Evolutionary conservation across 30 jellyfish, hydroid and myxozoan genomes (phyloP).

Genomic region (Aurelia sp.): DNA sequence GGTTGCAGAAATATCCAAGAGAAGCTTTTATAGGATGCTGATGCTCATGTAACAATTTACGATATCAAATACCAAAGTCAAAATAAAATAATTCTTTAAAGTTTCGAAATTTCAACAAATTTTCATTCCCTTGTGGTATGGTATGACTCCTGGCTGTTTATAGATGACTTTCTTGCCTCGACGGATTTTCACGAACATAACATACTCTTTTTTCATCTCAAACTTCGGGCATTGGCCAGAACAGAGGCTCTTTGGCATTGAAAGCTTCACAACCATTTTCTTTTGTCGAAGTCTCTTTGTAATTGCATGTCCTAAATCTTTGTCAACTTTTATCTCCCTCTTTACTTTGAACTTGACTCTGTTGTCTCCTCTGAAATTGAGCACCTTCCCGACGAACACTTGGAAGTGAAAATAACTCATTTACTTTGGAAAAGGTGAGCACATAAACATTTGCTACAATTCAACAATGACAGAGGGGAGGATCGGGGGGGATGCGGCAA

Average conservation of each 20-base stretch:
- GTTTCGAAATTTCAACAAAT: constrained; percentile 6
- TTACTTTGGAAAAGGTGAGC: too few species aligned
- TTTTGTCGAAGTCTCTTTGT: constrained; percentile 25
- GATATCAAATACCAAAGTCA: neutral
- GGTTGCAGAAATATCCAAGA: too few species aligned
- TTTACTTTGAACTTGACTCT: constrained; percentile 39
- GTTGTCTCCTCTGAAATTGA: constrained; percentile 22
- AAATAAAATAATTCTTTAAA: neutral
- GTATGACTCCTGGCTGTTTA: constrained; percentile 43
- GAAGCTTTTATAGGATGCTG: too few species aligned
- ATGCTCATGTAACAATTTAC: neutral
- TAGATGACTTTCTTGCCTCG: constrained; percentile 42
- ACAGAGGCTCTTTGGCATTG: constrained; percentile 40
- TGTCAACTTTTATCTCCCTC: constrained; percentile 2
- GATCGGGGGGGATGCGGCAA: too few species aligned
- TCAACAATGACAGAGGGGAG: too few species aligned
- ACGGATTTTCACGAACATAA: constrained; percentile 35
- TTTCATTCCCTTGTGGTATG: constrained; percentile 28
- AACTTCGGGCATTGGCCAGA: constrained; percentile 26
- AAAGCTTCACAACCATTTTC: constrained; percentile 30
- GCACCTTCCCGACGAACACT: constrained; percentile 52
- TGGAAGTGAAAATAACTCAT: neutral
- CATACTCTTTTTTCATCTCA: constrained; percentile 27
- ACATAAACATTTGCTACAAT: too few species aligned
- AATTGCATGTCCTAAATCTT: constrained; percentile 13